Evolutionary conservation across 2,113 vertebrate species (phyloP).

Genomic region (Menidia beryllina): DNA sequence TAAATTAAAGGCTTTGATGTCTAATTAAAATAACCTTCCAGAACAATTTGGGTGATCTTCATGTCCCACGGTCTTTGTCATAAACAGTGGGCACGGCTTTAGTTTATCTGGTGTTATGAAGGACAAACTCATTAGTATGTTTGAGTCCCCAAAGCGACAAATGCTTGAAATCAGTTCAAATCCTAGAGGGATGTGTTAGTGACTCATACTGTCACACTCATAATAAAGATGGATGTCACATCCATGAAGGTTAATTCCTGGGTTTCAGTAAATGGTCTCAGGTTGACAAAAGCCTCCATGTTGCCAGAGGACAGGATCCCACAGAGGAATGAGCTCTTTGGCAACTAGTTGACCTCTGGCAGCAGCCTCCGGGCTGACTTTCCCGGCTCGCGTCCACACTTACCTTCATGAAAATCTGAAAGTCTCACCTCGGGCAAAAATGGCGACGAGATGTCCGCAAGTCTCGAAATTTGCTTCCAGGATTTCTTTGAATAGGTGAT

Average conservation of each 20-base stretch:
- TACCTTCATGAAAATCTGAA: neutral
- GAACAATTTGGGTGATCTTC: neutral
- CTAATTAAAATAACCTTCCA: slow-evolving; percentile 8
- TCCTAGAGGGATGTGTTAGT: slow-evolving; percentile 14
- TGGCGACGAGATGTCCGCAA: neutral
- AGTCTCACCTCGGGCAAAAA: slow-evolving; percentile 18
- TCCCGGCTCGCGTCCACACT: slow-evolving; percentile 28
- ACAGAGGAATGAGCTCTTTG: slow-evolving; percentile 47
- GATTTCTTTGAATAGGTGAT: too few species aligned
- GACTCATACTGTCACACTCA: slow-evolving; percentile 34
- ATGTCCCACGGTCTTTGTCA: slow-evolving; percentile 9
- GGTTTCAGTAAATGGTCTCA: slow-evolving; percentile 38
- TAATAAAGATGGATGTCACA: slow-evolving; percentile 34
- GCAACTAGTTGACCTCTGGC: slow-evolving; percentile 42
- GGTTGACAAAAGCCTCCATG: slow-evolving; percentile 25
- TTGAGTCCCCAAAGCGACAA: slow-evolving; percentile 15
- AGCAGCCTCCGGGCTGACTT: slow-evolving; percentile 34
- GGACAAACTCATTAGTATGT: slow-evolving; percentile 30
- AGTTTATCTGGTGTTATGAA: slow-evolving; percentile 16
- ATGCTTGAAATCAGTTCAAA: slow-evolving; percentile 32
- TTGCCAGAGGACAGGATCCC: slow-evolving; percentile 40
- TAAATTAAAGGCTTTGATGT: neutral
- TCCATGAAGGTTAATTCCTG: slow-evolving; percentile 60
- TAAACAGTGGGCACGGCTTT: slow-evolving; percentile 2
- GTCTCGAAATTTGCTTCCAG: too few species aligned